A percentile compares a stretch with the other conserved stretches of the same genome.
Conservation (phyloP, 1,140 invertebrate genomes). For the Zaprionus vittiger region DNA sequence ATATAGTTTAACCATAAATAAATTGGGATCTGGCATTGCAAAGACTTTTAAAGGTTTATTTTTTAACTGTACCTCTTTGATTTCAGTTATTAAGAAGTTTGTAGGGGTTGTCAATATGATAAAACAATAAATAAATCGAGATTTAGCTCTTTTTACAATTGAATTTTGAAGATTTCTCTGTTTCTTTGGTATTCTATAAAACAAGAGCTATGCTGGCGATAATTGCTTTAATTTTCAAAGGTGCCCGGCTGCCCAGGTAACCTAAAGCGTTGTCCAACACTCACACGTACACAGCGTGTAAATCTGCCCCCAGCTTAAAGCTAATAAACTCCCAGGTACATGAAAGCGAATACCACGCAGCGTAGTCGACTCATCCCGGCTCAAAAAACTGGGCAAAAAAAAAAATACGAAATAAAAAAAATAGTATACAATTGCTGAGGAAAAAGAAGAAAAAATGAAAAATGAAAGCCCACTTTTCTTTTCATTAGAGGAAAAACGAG, state of each 20-base stretch:
- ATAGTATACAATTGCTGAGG: constrained; percentile 41
- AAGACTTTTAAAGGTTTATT: neutral
- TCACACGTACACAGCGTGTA: constrained; percentile 15
- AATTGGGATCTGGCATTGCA: too few species aligned
- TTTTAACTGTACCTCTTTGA: neutral
- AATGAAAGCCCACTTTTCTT: constrained; percentile 74
- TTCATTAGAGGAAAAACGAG: constrained; percentile 75
- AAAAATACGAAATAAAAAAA: constrained; percentile 23
- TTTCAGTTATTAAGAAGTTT: too few species aligned
- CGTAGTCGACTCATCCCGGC: constrained; percentile 47
- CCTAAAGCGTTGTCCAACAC: constrained; percentile 45
- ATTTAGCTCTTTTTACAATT: neutral
- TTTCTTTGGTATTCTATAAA: neutral
- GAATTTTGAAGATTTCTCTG: constrained; percentile 7
- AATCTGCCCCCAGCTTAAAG: constrained; percentile 51
- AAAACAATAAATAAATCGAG: neutral
- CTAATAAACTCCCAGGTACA: constrained; percentile 73
- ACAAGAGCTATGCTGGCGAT: constrained; percentile 17
- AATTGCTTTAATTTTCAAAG: constrained; percentile 68
- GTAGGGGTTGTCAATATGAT: too few species aligned
- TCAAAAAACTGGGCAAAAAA: constrained; percentile 28
- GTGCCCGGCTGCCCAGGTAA: constrained; percentile 56
- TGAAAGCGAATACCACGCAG: constrained; percentile 69
- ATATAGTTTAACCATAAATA: too few species aligned
- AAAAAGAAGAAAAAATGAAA: constrained; percentile 49